Evolutionary conservation across 2,888 invertebrate genomes (phyloP), one percentile per base, ranked within the genome.

Genomic region (Tenthredo amoena): DNA sequence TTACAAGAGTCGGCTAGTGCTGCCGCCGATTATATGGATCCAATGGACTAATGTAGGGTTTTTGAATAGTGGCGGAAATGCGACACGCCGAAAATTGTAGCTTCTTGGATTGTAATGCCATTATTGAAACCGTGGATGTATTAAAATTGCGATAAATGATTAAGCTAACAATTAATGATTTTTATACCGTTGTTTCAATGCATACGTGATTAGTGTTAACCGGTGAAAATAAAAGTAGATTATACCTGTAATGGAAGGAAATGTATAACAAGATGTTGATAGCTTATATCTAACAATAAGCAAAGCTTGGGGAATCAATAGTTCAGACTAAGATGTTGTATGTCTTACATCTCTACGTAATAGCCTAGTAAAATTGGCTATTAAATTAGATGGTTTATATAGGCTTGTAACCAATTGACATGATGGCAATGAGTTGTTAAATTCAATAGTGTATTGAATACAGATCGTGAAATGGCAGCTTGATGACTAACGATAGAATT

Each of bases 371-470:
- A 68, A 34, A 68, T 34, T 31, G 68, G 68, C 68, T 68, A 68
- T 68, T 68, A 68, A 68, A 68, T 68, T 68, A 68, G 18, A 34
- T 26, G 18, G 31, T 18, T 26, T 68, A 15, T 34, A 68, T 68
- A 68, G 68, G 26, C 68, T 26, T 26, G 34, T 68, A 34, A 15
- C 68, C 68, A 68, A 68, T 68, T 68, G 68, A 68, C 68, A 34
- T 68, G 34, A 34, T 34, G 68, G 31, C 68, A 34, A 68, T 68
- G 68, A 68, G 68, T 68, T 68, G 68, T 68, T 68, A 34, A 68
- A 68, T 68, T 34, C 31, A 68, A 68, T 34, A 68, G 34, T 31
- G 31, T 68, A 68, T 68, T 34, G 68, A 68, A 68, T 34, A 34
- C 68, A 68, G 68, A 68, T 68, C 34, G 34, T 68, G 68, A 68